These are phyloP conservation scores for Phainopepla nitens DNA, from an alignment of 2,113 vertebrate species.

Conservation along the genomic window DNA sequence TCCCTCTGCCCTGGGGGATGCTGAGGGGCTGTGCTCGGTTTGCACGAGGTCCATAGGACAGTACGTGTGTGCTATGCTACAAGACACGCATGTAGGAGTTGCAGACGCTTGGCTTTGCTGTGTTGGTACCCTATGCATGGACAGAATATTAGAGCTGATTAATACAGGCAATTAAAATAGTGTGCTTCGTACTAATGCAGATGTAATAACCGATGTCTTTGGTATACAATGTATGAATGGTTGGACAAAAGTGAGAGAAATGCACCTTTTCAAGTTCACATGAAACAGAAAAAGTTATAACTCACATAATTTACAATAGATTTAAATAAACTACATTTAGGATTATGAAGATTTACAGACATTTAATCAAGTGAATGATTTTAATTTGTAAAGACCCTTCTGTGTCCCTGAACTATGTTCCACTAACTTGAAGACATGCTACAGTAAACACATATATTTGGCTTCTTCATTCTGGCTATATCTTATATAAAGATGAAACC, in stretches of 20 bases:
- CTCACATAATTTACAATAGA: constrained; percentile 79
- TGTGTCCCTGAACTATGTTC: constrained; percentile 80
- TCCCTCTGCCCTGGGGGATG: background rate
- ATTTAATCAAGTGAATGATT: constrained; percentile 78
- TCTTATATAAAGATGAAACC: constrained; percentile 88
- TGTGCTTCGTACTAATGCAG: constrained; percentile 36
- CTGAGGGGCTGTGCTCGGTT: background rate
- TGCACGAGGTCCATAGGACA: background rate
- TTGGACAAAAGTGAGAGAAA: constrained; percentile 61
- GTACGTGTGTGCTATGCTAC: background rate
- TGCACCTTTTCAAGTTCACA: constrained; percentile 65
- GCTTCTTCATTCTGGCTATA: constrained; percentile 85
- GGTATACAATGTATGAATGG: constrained; percentile 78
- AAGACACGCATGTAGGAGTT: background rate
- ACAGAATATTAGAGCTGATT: constrained; percentile 24
- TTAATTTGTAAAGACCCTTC: constrained; percentile 72
- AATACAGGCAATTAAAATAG: constrained; percentile 35
- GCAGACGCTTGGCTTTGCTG: background rate
- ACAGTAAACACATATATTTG: constrained; percentile 95
- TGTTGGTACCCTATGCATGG: constrained; percentile 40
- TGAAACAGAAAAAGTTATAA: constrained; percentile 68
- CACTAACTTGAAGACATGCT: constrained; percentile 83
- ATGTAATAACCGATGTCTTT: constrained; percentile 80
- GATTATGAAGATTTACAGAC: constrained; percentile 78
- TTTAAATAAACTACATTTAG: constrained; percentile 81